These are phyloP conservation scores for Tupiocoris notatus DNA, from an alignment of 2,888 invertebrate genomes.

Conservation along the genomic window DNA sequence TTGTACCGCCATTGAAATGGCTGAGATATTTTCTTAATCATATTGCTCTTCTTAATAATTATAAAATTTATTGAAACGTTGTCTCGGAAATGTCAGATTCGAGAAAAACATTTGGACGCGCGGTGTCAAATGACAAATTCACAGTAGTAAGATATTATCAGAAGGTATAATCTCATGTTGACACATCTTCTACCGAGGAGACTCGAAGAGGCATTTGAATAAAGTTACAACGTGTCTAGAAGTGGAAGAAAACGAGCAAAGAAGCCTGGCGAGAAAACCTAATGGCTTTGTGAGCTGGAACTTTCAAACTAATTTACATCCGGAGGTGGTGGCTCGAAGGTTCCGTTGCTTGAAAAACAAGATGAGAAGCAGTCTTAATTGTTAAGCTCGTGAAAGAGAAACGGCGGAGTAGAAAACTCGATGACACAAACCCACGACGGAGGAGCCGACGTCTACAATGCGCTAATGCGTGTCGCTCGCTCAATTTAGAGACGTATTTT, in stretches of 20 bases:
- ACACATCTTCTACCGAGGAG: conserved; percentile 31
- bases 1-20: too few relatives aligned
- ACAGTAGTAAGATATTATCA: conserved; percentile 21
- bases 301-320: conserved; percentile 41
- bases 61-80: too few relatives aligned
- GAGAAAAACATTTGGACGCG: too few relatives aligned
- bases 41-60: too few relatives aligned
- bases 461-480: too few relatives aligned
- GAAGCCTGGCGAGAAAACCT: conserved; percentile 30
- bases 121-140: conserved; percentile 24
- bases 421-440: background rate
- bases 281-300: conserved; percentile 39
- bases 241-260: conserved; percentile 5
- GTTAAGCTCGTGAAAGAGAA: conserved; percentile 26
- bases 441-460: too few relatives aligned
- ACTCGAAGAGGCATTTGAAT: conserved; percentile 24
- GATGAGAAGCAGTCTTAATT: conserved; percentile 40
- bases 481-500: too few relatives aligned
- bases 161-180: conserved; percentile 37
- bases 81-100: too few relatives aligned
- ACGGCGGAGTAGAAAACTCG: conserved; percentile 22
- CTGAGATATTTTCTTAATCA: too few relatives aligned
- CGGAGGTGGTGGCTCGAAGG: conserved; percentile 17
- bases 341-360: conserved; percentile 31
- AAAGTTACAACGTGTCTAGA: conserved; percentile 39